These are phyloP conservation scores for Spheniscus humboldti DNA, from an alignment of 2,797 vertebrate genomes.

Conservation along the genomic window DNA sequence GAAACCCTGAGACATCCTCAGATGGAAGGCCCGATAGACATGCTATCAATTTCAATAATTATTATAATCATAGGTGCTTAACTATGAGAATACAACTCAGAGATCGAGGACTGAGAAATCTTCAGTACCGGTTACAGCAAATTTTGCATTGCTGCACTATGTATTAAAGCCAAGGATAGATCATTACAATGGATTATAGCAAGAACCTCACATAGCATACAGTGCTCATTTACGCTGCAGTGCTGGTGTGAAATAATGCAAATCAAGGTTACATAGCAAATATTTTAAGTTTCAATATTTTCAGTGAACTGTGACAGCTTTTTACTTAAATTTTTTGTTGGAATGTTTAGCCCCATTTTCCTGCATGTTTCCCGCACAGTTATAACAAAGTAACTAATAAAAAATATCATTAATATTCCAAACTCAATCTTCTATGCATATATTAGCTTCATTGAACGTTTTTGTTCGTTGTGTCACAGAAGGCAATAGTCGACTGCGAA, in stretches of 20 bases:
- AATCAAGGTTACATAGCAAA: neutral
- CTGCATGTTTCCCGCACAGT: neutral
- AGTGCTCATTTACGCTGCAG: neutral
- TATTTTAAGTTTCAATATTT: neutral
- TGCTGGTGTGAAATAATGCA: constrained; percentile 27
- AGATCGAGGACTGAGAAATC: neutral
- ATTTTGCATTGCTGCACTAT: neutral
- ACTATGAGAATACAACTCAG: neutral
- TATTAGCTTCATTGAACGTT: neutral
- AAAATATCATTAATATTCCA: neutral
- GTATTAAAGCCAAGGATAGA: neutral
- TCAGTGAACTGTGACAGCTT: neutral
- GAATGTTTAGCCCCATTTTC: neutral
- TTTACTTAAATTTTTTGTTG: neutral
- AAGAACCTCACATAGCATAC: neutral
- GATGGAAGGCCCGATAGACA: neutral
- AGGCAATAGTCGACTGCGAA: neutral
- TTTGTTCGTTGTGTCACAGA: neutral
- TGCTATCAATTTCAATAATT: constrained; percentile 28
- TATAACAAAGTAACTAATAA: neutral
- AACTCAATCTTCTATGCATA: neutral
- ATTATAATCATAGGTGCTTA: constrained; percentile 28
- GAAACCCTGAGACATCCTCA: neutral
- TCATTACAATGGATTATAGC: neutral
- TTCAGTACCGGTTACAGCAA: neutral